phyloP scores from a whole-genome alignment of 1,140 invertebrate species.

The Melitaea cinxia region DNA sequence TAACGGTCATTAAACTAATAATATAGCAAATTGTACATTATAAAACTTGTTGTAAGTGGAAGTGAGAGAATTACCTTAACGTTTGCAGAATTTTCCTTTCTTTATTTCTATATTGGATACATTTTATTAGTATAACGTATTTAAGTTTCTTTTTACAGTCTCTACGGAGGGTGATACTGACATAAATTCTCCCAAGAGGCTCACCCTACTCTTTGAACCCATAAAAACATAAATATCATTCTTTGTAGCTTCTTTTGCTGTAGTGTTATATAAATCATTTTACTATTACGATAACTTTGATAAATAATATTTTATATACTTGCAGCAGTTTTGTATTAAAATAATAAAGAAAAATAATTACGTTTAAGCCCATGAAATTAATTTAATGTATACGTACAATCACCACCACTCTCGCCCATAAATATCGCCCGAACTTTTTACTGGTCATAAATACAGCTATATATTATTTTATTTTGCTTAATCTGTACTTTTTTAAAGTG shows the following conservation, averaged over 20 bases:
- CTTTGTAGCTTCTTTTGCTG: conserved; percentile 52
- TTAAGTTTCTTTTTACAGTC: conserved; percentile 58
- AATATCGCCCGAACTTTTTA: conserved; percentile 54
- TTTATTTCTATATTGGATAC: conserved; percentile 1
- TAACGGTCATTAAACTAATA: no score
- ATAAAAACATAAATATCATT: conserved; percentile 71
- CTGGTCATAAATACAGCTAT: conserved; percentile 48
- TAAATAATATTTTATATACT: not conserved
- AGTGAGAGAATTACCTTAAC: not conserved
- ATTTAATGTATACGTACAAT: conserved; percentile 32
- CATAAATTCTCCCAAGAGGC: conserved; percentile 55
- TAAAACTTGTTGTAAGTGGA: not conserved
- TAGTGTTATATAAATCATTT: conserved; percentile 4
- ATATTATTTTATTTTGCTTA: conserved; percentile 53
- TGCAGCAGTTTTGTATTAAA: not conserved
- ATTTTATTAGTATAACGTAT: not conserved
- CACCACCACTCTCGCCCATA: conserved; percentile 35
- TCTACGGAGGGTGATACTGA: conserved; percentile 51
- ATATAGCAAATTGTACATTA: no score
- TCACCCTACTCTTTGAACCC: conserved; percentile 51
- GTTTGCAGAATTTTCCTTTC: not conserved
- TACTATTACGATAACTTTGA: conserved; percentile 2
- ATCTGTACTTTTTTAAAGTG: conserved; percentile 38
- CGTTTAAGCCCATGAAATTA: not conserved
- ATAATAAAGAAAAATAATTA: conserved; percentile 2